Percentiles rank a stretch among this genome's conserved stretches.
Evolutionary conservation across 1,140 invertebrate species (phyloP).

Genomic region (Cydia amplana): DNA sequence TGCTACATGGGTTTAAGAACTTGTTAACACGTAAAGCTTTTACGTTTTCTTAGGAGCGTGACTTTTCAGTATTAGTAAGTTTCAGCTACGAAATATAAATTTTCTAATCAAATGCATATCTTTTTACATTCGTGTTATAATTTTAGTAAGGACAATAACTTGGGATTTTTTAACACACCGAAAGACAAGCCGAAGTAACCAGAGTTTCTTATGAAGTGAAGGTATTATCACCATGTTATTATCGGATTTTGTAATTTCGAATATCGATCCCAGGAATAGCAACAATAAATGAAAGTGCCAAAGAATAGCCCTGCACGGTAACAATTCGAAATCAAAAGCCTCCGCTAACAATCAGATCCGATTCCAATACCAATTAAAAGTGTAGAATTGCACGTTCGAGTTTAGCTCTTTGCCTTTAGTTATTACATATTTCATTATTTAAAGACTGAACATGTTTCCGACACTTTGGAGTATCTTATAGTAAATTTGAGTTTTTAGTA

Average conservation of each 20-base stretch:
- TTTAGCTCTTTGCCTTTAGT: neutral
- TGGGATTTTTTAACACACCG: neutral
- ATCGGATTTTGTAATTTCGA: neutral
- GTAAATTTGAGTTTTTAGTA: neutral
- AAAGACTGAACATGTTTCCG: neutral
- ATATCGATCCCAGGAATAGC: neutral
- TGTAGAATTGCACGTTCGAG: neutral
- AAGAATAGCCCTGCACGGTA: neutral
- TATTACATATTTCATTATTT: neutral
- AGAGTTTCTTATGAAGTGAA: no score
- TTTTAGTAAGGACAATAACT: neutral
- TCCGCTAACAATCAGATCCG: neutral
- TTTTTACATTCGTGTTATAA: neutral
- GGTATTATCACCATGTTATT: no score
- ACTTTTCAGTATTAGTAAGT: neutral
- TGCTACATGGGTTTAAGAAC: constrained; percentile 23
- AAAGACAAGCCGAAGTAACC: no score
- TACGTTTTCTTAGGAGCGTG: constrained; percentile 16
- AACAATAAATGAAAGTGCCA: neutral
- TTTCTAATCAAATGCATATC: neutral
- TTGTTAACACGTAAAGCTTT: constrained; percentile 30
- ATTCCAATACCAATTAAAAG: constrained; percentile 9
- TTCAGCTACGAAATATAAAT: neutral
- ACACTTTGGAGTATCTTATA: neutral
- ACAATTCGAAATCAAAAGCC: neutral